Evolutionary conservation across 2,888 invertebrate genomes (phyloP).

Genomic region (Pandemis corylana): DNA sequence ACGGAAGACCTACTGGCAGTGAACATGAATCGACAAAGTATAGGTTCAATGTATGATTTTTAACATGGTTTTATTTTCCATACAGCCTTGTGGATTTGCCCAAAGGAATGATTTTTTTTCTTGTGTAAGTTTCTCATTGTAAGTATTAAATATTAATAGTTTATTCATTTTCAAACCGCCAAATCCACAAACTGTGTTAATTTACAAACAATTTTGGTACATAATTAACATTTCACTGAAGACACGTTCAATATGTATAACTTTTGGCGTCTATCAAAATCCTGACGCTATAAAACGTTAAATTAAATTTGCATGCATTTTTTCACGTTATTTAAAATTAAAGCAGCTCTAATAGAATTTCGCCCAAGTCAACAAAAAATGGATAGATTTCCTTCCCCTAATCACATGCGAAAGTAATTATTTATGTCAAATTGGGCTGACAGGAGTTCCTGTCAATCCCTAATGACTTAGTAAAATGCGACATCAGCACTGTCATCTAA

Average conservation of each 20-base stretch:
- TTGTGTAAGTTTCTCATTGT: too few relatives aligned
- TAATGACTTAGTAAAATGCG: slow-evolving; percentile 32
- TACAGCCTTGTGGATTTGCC: too few relatives aligned
- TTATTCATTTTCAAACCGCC: background rate
- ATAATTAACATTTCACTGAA: too few relatives aligned
- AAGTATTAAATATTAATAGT: too few relatives aligned
- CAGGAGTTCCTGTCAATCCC: slow-evolving; percentile 34
- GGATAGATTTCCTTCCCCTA: background rate
- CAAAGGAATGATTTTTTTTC: too few relatives aligned
- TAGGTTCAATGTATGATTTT: too few relatives aligned
- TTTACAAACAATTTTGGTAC: background rate
- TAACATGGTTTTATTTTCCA: too few relatives aligned
- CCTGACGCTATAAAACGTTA: background rate
- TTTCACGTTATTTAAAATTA: background rate
- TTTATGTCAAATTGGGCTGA: slow-evolving; percentile 32
- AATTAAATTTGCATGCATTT: background rate
- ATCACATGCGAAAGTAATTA: background rate
- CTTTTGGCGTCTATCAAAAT: background rate
- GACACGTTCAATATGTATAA: too few relatives aligned
- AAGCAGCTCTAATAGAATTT: background rate
- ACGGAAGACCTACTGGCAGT: slow-evolving; percentile 21
- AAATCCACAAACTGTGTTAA: background rate
- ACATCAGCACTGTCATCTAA: slow-evolving; percentile 28
- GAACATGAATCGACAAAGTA: background rate
- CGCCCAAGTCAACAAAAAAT: background rate